Percentiles rank a stretch among this genome's conserved stretches.
These are phyloP conservation scores for Antechinus stuartii DNA, from an alignment of 2,113 vertebrate genomes.

Conservation along the genomic window DNA sequence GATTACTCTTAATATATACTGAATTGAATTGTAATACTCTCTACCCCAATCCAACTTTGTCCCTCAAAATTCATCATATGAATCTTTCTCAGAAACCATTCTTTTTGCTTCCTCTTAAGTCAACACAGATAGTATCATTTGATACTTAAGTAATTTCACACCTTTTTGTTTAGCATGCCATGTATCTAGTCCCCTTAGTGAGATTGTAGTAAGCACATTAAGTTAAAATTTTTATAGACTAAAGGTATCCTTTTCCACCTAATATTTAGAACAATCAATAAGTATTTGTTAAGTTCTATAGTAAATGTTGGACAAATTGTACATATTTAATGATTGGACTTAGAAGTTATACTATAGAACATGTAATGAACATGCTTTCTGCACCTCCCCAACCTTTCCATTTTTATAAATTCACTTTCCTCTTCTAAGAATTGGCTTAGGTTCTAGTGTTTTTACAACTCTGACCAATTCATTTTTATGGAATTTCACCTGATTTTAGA, in stretches of 20 bases:
- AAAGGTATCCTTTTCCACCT: not conserved
- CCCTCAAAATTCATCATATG: not conserved
- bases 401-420: not conserved
- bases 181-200: not conserved
- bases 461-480: not conserved
- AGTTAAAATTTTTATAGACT: not conserved
- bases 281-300: not conserved
- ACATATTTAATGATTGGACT: not conserved
- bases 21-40: not conserved
- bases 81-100: not conserved
- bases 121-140: not conserved
- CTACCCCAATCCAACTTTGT: not conserved
- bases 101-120: not conserved
- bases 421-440: not conserved
- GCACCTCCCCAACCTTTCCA: not conserved
- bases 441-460: constrained; percentile 1
- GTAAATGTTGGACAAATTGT: not conserved
- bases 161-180: not conserved
- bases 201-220: not conserved
- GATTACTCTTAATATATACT: not conserved
- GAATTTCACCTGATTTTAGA: not conserved
- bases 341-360: not conserved
- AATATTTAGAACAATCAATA: not conserved
- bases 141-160: not conserved
- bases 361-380: not conserved